phyloP scores from a whole-genome alignment of 2,113 vertebrate species.

The Cynocephalus volans region DNA sequence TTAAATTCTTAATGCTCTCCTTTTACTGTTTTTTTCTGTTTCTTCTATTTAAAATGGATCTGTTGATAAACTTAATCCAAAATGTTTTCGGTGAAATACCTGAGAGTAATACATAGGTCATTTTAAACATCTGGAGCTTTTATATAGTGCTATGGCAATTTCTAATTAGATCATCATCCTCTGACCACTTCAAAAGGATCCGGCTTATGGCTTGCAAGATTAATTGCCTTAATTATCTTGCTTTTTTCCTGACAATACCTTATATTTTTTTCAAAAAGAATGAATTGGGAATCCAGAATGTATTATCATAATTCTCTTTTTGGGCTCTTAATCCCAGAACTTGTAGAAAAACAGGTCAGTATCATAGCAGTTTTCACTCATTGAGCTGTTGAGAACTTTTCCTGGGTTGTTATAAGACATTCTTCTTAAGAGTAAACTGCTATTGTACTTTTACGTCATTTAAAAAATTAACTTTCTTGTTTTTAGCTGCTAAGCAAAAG shows the following conservation, averaged over 20 bases:
- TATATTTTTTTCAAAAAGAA: background rate
- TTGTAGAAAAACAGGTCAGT: background rate
- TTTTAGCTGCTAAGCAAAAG: conserved; percentile 92
- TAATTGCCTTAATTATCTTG: conserved; percentile 28
- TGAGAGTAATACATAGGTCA: background rate
- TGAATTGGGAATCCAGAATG: background rate
- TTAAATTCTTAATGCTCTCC: conserved; percentile 19
- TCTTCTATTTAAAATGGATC: conserved; percentile 23
- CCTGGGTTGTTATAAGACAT: background rate
- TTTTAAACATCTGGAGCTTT: conserved; percentile 18
- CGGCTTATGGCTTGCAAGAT: background rate
- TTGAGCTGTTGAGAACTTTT: background rate
- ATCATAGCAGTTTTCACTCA: background rate
- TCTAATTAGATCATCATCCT: background rate
- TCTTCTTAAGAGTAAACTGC: conserved; percentile 10
- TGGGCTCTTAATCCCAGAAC: background rate
- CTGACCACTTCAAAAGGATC: background rate
- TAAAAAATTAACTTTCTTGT: conserved; percentile 68
- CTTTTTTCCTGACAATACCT: background rate
- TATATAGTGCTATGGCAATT: background rate
- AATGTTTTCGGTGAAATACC: background rate
- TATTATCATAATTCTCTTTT: background rate
- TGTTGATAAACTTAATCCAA: background rate
- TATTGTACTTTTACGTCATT: background rate
- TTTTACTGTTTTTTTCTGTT: background rate